Evolutionary conservation across 2,113 vertebrate genomes (phyloP).

Genomic region (Penelope pileata): DNA sequence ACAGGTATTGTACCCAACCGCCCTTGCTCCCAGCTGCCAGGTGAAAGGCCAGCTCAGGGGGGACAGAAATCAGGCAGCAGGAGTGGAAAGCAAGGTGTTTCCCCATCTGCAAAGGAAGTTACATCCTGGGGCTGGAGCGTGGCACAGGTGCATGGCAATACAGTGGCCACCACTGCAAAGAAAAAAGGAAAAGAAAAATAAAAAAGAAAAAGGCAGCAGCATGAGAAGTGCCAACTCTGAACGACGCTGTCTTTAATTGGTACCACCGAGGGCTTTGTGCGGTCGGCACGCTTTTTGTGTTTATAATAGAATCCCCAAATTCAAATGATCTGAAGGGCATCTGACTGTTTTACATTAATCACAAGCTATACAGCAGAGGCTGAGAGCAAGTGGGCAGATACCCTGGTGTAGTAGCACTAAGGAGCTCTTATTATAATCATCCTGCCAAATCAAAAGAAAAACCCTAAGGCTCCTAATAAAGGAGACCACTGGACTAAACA

Average conservation of each 20-base stretch:
- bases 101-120: not conserved
- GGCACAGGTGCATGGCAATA: not conserved
- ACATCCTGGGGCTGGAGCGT: not conserved
- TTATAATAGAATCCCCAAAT: conserved; percentile 62
- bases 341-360: conserved; percentile 70
- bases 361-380: conserved; percentile 62
- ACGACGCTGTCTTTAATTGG: conserved; percentile 51
- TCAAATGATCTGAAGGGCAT: conserved; percentile 63
- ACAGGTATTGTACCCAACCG: not conserved
- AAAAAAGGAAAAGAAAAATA: not conserved
- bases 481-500: conserved; percentile 69
- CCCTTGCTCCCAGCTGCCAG: not conserved
- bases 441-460: conserved; percentile 71
- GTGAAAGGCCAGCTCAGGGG: not conserved
- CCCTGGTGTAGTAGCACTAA: conserved; percentile 62
- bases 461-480: conserved; percentile 72
- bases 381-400: conserved; percentile 70
- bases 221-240: conserved; percentile 32
- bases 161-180: not conserved
- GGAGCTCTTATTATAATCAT: conserved; percentile 72
- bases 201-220: not conserved
- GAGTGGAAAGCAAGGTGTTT: not conserved
- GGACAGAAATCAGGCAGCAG: not conserved
- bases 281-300: conserved; percentile 34
- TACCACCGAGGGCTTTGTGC: conserved; percentile 58